Base-by-base conservation (phyloP, 1,140 invertebrate genomes). In the Leptopilina boulardi region DNA sequence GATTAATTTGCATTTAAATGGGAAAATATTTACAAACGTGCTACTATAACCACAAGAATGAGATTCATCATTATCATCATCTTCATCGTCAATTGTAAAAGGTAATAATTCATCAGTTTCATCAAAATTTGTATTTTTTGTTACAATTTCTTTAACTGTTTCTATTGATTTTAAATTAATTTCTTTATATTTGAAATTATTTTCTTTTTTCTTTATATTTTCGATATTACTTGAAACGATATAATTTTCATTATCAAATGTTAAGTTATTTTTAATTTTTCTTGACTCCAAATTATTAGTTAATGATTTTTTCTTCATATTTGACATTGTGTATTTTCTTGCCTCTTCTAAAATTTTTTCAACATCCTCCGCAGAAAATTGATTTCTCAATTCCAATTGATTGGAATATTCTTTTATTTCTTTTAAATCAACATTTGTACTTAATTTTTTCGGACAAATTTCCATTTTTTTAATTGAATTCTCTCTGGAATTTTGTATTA, bases 11-110 rank as follows among this genome's bases (percentile, higher is more conserved):
- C 21, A 42, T 71, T 42, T 42, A 11, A 26, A 42, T 23, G 11
- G 11, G n/a, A 10, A 19, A 42, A 3, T 23, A 71, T 42, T 71
- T 21, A 71, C 11, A 42, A 44, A 51, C 18, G 47, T n/a, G 4
- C 47, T 44, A n/a, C 0, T n/a, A n/a, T n/a, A 42, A 71, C 10
- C 21, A 75, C n/a, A 44, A n/a, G 59, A 70, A 44, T 51, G 38
- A 51, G 47, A 51, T 18, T 44, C 21, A 9, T 34, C 30, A n/a
- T n/a, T n/a, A n/a, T n/a, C n/a, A n/a, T n/a, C n/a, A n/a, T n/a
- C n/a, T n/a, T n/a, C n/a, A 6, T 38, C 34, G 3, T 47, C 44
- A 51, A n/a, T 19, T 23, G 54, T 66, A 73, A 47, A 77, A 30
- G 59, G 59, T 8, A 66, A 23, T 15, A 66, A n/a, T n/a, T 30